Evolutionary conservation across 2,113 vertebrate genomes (phyloP).

Genomic region (Galemys pyrenaicus): DNA sequence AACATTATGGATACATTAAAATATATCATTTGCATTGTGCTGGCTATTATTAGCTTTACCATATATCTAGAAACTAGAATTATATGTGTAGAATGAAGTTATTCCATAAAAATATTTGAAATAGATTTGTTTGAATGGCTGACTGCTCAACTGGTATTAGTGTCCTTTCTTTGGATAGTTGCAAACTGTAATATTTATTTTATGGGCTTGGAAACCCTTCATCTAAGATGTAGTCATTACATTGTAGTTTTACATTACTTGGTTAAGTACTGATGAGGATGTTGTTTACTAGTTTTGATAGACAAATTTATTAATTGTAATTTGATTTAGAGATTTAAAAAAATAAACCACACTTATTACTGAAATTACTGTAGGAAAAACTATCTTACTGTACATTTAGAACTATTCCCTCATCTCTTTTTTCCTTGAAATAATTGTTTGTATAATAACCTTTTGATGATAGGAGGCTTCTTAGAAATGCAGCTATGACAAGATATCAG

Average conservation of each 20-base stretch:
- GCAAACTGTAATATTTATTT: slow-evolving; percentile 40
- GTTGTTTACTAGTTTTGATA: slow-evolving; percentile 50
- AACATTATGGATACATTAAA: neutral
- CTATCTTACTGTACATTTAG: slow-evolving; percentile 49
- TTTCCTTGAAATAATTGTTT: slow-evolving; percentile 59
- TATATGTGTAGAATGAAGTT: neutral
- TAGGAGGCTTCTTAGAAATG: slow-evolving; percentile 47
- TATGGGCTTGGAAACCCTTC: neutral
- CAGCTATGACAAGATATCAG: slow-evolving; percentile 33
- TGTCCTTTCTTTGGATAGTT: neutral
- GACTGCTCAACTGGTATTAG: neutral
- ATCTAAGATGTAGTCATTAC: slow-evolving; percentile 13
- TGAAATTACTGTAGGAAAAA: slow-evolving; percentile 28
- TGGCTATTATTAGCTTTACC: slow-evolving; percentile 24
- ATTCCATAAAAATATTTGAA: neutral
- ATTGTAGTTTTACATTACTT: neutral
- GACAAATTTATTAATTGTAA: slow-evolving; percentile 42
- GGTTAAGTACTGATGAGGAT: slow-evolving; percentile 24
- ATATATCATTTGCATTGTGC: neutral
- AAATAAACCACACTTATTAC: slow-evolving; percentile 37
- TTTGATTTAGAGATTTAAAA: slow-evolving; percentile 49
- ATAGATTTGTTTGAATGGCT: neutral
- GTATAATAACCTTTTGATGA: slow-evolving; percentile 61
- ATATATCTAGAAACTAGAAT: neutral
- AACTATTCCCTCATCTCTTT: neutral